phyloP scores from a whole-genome alignment of 2,888 invertebrate species.

The Achlya flavicornis region DNA sequence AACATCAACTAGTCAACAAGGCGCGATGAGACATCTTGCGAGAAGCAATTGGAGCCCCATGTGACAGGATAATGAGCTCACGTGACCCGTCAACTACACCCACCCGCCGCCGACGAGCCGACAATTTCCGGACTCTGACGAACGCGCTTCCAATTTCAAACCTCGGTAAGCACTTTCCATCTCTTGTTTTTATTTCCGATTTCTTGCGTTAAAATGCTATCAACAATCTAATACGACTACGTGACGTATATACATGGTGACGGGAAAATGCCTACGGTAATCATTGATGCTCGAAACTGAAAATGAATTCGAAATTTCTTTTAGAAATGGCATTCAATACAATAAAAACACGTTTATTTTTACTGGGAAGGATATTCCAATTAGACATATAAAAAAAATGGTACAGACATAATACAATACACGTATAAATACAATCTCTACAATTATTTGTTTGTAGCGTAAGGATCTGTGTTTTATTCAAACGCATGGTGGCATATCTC shows the following conservation, averaged over 20 bases:
- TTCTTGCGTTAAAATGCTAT: conserved; percentile 39
- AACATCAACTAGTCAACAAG: conserved; percentile 19
- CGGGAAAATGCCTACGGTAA: neutral
- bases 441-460: too few relatives aligned
- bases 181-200: conserved; percentile 59
- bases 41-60: conserved; percentile 38
- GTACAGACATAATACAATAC: too few relatives aligned
- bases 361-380: too few relatives aligned
- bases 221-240: conserved; percentile 8
- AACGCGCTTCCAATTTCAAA: conserved; percentile 79
- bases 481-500: too few relatives aligned
- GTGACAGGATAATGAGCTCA: conserved; percentile 69
- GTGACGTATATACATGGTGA: conserved; percentile 15
- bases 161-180: conserved; percentile 72
- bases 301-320: neutral
- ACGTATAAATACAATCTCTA: too few relatives aligned
- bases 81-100: conserved; percentile 59
- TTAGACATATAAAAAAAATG: too few relatives aligned
- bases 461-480: too few relatives aligned
- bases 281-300: neutral
- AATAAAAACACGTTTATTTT: neutral
- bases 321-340: neutral
- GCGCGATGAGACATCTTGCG: conserved; percentile 33
- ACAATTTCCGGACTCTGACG: conserved; percentile 77
- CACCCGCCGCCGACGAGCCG: conserved; percentile 52